phyloP scores from a whole-genome alignment of 2,888 invertebrate genomes.

The Spodoptera exigua region DNA sequence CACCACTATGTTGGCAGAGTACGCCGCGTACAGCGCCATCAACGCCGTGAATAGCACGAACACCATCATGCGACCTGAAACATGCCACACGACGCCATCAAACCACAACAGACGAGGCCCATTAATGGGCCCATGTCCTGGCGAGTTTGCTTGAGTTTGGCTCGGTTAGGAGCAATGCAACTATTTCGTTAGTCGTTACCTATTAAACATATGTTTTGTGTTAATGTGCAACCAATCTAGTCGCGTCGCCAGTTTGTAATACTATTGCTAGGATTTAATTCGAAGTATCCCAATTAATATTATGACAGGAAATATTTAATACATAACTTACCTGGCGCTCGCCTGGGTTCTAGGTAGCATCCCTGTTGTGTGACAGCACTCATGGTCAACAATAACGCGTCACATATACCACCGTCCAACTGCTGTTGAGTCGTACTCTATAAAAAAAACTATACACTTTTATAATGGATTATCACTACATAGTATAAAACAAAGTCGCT shows the following conservation, averaged over 20 bases:
- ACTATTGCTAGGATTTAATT: background rate
- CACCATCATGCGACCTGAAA: slow-evolving; percentile 74
- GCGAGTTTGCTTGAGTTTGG: no score
- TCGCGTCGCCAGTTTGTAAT: no score
- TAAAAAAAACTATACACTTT: background rate
- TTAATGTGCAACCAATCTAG: no score
- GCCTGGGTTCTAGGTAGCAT: slow-evolving; percentile 79
- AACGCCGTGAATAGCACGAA: slow-evolving; percentile 74
- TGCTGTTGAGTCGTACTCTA: slow-evolving; percentile 65
- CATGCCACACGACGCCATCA: background rate
- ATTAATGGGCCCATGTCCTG: no score
- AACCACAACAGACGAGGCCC: background rate
- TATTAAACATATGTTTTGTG: no score
- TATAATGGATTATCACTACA: no score
- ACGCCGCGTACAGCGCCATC: slow-evolving; percentile 90
- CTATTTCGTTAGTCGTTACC: no score
- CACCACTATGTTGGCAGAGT: slow-evolving; percentile 91
- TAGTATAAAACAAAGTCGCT: no score
- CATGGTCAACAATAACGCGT: slow-evolving; percentile 84
- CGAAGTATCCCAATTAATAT: no score
- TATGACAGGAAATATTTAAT: no score
- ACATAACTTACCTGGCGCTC: slow-evolving; percentile 68
- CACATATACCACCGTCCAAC: slow-evolving; percentile 74
- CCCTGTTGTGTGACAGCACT: slow-evolving; percentile 90
- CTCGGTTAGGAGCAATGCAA: no score